Conservation (phyloP, 2,888 invertebrate genomes). For the Eubasilissa splendida region DNA sequence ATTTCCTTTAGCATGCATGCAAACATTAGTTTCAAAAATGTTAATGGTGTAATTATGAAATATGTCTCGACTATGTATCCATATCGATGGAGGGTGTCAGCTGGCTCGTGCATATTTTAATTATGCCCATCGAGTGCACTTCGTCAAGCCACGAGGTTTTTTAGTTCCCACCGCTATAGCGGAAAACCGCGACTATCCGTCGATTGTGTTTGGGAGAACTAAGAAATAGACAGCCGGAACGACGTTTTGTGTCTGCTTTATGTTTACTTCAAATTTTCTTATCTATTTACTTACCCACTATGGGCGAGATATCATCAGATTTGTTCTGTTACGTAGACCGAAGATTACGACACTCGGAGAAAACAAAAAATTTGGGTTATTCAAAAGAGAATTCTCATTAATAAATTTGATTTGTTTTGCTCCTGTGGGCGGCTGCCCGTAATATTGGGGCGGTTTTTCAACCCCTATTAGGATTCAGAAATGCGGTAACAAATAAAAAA, state of each 20-base stretch:
- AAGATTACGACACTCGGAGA: neutral
- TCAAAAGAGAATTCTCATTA: neutral
- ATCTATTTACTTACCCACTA: constrained; percentile 13
- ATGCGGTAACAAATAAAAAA: neutral
- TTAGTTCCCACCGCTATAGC: too few species aligned
- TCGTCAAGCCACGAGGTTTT: too few species aligned
- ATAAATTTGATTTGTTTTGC: constrained; percentile 19
- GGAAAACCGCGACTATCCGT: too few species aligned
- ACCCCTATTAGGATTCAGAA: neutral
- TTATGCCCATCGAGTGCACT: too few species aligned
- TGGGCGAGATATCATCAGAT: constrained; percentile 7
- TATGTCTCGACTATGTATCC: too few species aligned
- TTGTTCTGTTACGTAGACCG: neutral
- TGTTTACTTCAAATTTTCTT: constrained; percentile 26
- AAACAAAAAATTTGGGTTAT: constrained; percentile 1
- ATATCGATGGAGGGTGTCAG: too few species aligned
- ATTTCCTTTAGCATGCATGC: too few species aligned
- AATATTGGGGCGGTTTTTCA: constrained; percentile 25
- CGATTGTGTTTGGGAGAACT: neutral
- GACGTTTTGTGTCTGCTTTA: neutral
- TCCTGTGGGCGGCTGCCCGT: neutral
- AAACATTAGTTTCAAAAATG: too few species aligned
- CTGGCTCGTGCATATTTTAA: too few species aligned
- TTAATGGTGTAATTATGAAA: too few species aligned
- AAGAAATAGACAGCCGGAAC: neutral